These are phyloP conservation scores for Dasyornis broadbenti DNA, from an alignment of 2,113 vertebrate species.

Conservation along the genomic window DNA sequence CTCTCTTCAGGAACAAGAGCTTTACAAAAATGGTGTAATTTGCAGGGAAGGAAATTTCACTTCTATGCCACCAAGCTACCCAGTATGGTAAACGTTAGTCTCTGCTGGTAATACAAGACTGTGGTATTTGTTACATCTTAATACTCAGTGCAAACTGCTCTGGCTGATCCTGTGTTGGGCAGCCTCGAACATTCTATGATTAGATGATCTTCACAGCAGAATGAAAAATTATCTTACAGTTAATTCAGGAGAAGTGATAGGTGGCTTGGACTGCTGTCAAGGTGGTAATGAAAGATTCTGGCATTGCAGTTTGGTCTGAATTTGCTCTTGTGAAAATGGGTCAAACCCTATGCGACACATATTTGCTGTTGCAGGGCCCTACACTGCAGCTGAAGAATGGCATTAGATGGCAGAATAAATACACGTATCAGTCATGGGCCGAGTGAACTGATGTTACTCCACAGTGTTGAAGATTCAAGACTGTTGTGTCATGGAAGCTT, in stretches of 20 bases:
- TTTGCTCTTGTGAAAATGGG: background rate
- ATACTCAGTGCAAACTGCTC: background rate
- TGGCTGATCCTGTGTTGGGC: background rate
- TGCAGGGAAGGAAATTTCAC: background rate
- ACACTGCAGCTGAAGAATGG: background rate
- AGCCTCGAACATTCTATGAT: background rate
- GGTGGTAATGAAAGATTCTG: background rate
- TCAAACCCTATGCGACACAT: background rate
- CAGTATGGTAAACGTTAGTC: background rate
- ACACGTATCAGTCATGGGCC: rapidly evolving
- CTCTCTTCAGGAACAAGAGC: background rate
- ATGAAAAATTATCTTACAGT: background rate
- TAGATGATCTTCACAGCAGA: background rate
- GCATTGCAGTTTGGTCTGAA: background rate
- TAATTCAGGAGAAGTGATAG: background rate
- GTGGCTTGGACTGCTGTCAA: background rate
- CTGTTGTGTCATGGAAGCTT: background rate
- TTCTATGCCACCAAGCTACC: background rate
- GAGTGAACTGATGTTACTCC: background rate
- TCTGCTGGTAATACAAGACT: background rate
- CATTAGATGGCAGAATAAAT: background rate
- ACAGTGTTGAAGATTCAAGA: background rate
- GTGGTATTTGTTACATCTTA: background rate
- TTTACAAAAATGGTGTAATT: background rate
- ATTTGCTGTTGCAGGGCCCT: background rate